Evolutionary conservation across 2,888 invertebrate species (phyloP).

Genomic region (Andrena dorsata): DNA sequence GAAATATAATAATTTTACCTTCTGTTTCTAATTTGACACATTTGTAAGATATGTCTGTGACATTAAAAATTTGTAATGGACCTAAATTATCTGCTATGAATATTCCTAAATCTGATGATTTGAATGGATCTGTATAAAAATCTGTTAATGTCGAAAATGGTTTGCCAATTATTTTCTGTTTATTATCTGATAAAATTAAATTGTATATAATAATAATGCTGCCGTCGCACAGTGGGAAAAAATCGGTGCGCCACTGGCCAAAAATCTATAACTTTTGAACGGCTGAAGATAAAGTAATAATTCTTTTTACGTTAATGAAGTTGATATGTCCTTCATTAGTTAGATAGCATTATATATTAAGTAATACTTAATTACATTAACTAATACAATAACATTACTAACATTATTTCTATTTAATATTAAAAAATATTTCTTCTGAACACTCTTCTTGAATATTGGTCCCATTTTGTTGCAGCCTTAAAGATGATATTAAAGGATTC

Average conservation of each 20-base stretch:
- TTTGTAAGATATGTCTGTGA: background rate
- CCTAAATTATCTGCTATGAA: background rate
- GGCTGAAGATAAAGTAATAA: slow-evolving; percentile 1
- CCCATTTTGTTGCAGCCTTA: too few species aligned
- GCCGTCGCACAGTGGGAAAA: background rate
- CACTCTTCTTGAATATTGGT: too few species aligned
- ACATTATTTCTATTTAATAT: too few species aligned
- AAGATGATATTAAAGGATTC: too few species aligned
- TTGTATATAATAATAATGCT: background rate
- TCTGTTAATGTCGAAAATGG: background rate
- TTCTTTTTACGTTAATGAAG: background rate
- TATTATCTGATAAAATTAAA: background rate
- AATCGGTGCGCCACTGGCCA: background rate
- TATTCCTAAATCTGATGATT: background rate
- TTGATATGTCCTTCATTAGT: background rate
- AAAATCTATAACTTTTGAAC: slow-evolving; percentile 1
- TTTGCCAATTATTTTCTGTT: background rate
- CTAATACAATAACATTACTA: too few species aligned
- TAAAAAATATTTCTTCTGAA: too few species aligned
- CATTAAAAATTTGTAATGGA: background rate
- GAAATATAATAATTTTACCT: background rate
- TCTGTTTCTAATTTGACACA: background rate
- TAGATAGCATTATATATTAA: too few species aligned
- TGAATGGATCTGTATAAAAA: background rate
- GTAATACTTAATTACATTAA: too few species aligned